Evolutionary conservation across 2,888 invertebrate genomes (phyloP).

Genomic region (Drosophila infuscata): DNA sequence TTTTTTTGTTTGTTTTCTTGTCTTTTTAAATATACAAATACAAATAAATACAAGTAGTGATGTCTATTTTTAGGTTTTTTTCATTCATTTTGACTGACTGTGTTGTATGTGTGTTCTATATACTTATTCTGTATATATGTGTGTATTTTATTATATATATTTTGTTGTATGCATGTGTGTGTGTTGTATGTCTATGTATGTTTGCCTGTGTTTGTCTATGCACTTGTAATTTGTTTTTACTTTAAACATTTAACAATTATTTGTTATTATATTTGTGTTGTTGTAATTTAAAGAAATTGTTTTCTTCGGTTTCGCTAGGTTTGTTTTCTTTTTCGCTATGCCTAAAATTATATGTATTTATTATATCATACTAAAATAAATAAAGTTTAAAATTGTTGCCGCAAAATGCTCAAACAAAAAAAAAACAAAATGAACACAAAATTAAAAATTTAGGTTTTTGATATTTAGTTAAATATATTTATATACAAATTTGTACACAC

Average conservation of each 20-base stretch:
- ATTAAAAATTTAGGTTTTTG: constrained; percentile 20
- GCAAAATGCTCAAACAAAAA: constrained; percentile 23
- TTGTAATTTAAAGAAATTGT: constrained; percentile 32
- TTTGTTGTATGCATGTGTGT: constrained; percentile 43
- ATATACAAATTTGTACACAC: constrained; percentile 74
- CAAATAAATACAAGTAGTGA: constrained; percentile 80
- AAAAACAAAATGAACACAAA: constrained; percentile 38
- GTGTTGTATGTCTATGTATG: constrained; percentile 46
- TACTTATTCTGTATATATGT: constrained; percentile 54
- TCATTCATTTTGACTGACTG: constrained; percentile 59
- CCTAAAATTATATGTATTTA: constrained; percentile 42
- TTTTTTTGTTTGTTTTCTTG: constrained; percentile 14
- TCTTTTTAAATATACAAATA: constrained; percentile 78
- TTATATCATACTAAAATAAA: constrained; percentile 44
- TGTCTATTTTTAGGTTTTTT: constrained; percentile 36
- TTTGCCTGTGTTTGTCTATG: constrained; percentile 36
- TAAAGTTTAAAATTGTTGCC: constrained; percentile 24
- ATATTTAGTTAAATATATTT: constrained; percentile 50
- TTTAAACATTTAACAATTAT: constrained; percentile 73
- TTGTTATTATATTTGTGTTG: constrained; percentile 39
- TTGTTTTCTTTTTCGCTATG: constrained; percentile 35
- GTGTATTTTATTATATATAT: constrained; percentile 42
- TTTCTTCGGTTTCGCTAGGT: constrained; percentile 31
- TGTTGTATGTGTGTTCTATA: constrained; percentile 51
- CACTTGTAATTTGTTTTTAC: constrained; percentile 32